These are phyloP conservation scores for Camponotus vicinus DNA, from an alignment of 1,140 invertebrate species.

Conservation along the genomic window DNA sequence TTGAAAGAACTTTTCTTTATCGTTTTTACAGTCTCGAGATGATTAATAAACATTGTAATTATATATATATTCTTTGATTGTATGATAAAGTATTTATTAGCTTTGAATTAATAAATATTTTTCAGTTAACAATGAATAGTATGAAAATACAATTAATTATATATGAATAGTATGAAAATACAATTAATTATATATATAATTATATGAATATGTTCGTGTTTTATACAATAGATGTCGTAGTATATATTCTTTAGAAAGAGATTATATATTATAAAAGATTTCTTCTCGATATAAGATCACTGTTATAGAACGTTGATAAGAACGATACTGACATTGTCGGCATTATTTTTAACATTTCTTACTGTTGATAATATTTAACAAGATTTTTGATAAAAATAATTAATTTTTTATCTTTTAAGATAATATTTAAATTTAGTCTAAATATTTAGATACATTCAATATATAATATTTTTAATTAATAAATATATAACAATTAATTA, in stretches of 20 bases:
- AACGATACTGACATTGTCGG: conserved; percentile 2
- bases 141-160: not conserved
- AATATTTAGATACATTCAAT: not conserved
- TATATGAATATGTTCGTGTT: not conserved
- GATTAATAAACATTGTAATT: not conserved
- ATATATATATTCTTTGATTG: not conserved
- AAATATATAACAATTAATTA: not conserved
- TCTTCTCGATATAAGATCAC: not conserved
- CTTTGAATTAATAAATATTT: not conserved
- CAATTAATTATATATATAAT: not conserved
- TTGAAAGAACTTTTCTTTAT: not conserved
- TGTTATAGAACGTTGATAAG: conserved; percentile 38
- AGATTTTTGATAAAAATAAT: not conserved
- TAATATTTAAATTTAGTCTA: too few species aligned
- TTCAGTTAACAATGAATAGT: not conserved
- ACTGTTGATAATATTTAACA: not conserved
- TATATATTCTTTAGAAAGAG: conserved; percentile 3
- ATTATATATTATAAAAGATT: conserved; percentile 16
- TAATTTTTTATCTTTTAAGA: conserved; percentile 10
- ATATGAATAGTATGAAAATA: not conserved
- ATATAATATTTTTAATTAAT: not conserved
- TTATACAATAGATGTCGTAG: not conserved
- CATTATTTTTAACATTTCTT: not conserved
- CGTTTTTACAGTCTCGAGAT: not conserved
- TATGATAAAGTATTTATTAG: not conserved